Evolutionary conservation across 2,888 invertebrate species (phyloP), one percentile per base, ranked within the genome.

Genomic region (Alsophila aescularia): DNA sequence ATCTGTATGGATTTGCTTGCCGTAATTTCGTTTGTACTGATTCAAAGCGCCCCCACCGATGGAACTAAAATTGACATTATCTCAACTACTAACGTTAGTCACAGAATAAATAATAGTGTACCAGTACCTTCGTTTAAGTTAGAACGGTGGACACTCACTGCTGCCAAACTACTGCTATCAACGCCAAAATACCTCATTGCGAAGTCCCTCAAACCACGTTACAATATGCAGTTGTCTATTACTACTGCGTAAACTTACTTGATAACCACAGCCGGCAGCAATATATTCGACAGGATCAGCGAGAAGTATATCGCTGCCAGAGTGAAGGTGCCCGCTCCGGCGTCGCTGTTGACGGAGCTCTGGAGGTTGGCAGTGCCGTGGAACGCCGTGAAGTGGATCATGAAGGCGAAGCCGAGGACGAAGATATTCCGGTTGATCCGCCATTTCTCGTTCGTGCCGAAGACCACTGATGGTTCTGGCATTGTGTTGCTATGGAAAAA

Each of bases 361-460:
- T 96, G 96, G 34, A 96, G 90, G 83, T 96, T 96, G 43, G 96
- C 95, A 1, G 96, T 94, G 3, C 96, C 96, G 85, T 96, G 97
- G 83, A 98, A 98, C 4, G 98, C 97, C 0, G 97, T 98, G 87
- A 98, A 97, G 67, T 97, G 96, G 68, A 98, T 93, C 94, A 98
- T 96, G 85, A 98, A 98, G 0, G 97, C 97, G 57, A 96, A 88
- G 1, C 98, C 96, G 44, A 98, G 94, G 31, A 97, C 93, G 59
- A 97, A 85, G 36, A 98, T 94, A 82, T 98, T 98, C 72, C 95
- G 95, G 77, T 96, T 93, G 72, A 98, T 97, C 39, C 96, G 93
- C 92, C 95, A 93, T 85, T 93, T 93, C 76, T 96, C 96, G 18
- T 92, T 87, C 0, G 93, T 91, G 13, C 90, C 90, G 64, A 93